Evolutionary conservation across 2,888 invertebrate species (phyloP), one percentile per base, ranked within the genome.

Genomic region (Blastobasis adustella): DNA sequence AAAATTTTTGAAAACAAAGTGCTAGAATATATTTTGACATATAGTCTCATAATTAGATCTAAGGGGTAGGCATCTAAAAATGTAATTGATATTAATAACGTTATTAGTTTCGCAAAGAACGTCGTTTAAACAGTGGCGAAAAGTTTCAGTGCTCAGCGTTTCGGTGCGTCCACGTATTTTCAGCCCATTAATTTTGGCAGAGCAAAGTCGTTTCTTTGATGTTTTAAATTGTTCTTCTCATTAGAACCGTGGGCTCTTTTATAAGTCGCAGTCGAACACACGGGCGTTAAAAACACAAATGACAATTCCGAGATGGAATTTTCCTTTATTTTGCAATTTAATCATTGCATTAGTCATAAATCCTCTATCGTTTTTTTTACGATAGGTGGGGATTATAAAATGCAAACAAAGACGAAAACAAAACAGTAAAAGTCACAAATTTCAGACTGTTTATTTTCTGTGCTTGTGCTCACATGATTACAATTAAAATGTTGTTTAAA

Each of bases 181-280:
- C 23, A 40, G 46, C 39, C 45, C 49, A 56, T 56, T 53, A 53
- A 46, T 49, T 46, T 45, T 49, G 49, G 46, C 8, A 45, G 49
- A 47, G 53, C 44, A 42, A 50, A 37, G 49, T 23, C 23, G 23
- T 46, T 49, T 49, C 49, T 57, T 56, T 55, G 49, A 58, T 56
- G 59, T 59, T 54, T 50, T 54, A 49, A 44, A 56, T 23, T 58
- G 57, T 58, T 59, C 55, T 57, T 49, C 56, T 49, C 54, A 55
- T 51, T 53, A 52, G 50, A 56, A 47, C 23, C 3, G 23, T 23
- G 23, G 3, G 23, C 23, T 23, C 3, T 23, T 23, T 2, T 3
- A 23, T 23, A 23, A 23, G 23, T 23, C 1, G 23, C 23, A 23
- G 23, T 23, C 23, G 23, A 23, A 23, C 23, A 23, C 23, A 23